Base-by-base conservation (phyloP, 2,113 vertebrate species). In the Nyctereutes procyonoides region DNA sequence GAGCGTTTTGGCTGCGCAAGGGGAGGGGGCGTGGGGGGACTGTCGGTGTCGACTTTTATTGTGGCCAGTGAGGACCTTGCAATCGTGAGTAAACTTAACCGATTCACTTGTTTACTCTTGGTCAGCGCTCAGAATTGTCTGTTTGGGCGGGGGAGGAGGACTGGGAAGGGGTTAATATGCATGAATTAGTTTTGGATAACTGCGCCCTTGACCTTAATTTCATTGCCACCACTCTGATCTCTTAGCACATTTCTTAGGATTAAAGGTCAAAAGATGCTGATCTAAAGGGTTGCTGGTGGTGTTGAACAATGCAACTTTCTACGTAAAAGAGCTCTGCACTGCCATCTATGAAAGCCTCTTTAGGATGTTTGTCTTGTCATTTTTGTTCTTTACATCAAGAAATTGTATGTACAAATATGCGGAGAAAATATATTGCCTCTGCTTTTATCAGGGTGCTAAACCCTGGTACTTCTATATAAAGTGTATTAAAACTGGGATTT, bases 401-500 rank as follows among this genome's bases (percentile, higher is more conserved):
- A 98, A 96, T 79, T 98, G 96, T 99, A 98, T 98, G 98, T 99
- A 99, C 98, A 98, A 97, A 98, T 98, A 98, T 87, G 96, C 97
- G 85, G 98, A 98, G 98, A 98, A 97, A 38, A 60, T 98, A 98
- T 98, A 98, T 98, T 99, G 98, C 98, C 98, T 98, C 98, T 98
- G 93, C 55, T 97, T 97, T 30, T 98, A 99, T 99, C 98, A 98
- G 99, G 98, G 98, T 98, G 96, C 97, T 98, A 87, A 98, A 90
- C 98, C 98, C 98, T 99, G 99, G 98, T 99, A 99, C 98, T 98
- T 99, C 97, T 99, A 99, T 99, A 99, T 98, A 98, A 98, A 98
- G 96, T 98, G 98, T 99, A 99, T 99, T 99, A 99, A 99, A 99
- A 99, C 99, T 99, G 99, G 99, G 99, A 98, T 99, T 98, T 99